Evolutionary conservation across 2,888 invertebrate genomes (phyloP).

Genomic region (Diabrotica balteata): DNA sequence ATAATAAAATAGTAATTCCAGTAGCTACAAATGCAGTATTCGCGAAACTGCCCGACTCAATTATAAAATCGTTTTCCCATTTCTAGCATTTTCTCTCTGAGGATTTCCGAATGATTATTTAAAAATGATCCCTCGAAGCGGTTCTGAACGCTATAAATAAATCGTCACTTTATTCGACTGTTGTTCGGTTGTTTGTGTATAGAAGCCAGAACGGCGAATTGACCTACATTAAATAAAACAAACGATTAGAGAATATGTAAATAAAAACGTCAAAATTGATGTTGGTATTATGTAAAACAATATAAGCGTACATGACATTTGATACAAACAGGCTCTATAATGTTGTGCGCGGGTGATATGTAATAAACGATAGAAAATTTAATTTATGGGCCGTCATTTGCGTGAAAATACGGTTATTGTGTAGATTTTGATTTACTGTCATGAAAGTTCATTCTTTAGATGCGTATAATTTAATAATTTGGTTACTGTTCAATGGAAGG

Average conservation of each 20-base stretch:
- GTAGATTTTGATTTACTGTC: conserved; percentile 20
- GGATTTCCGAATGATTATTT: no score
- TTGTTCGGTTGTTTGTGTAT: conserved; percentile 2
- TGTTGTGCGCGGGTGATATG: conserved; percentile 15
- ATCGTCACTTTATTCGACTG: not conserved
- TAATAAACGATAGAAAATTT: conserved; percentile 23
- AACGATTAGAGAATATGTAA: conserved; percentile 10
- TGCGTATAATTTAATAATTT: not conserved
- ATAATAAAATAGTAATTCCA: no score
- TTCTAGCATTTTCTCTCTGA: no score
- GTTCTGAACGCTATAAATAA: not conserved
- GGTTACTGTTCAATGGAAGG: no score
- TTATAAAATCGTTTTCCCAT: no score
- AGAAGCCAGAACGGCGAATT: conserved; percentile 6
- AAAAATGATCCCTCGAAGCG: not conserved
- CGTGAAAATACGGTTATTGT: conserved; percentile 27
- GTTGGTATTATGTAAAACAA: conserved; percentile 30
- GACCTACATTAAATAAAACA: conserved; percentile 11
- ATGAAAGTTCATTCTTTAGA: conserved; percentile 12
- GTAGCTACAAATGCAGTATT: no score
- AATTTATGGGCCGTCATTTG: conserved; percentile 19
- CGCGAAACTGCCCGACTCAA: no score
- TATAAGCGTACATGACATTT: conserved; percentile 29
- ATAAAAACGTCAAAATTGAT: conserved; percentile 29
- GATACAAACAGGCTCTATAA: conserved; percentile 20